Percentiles rank a stretch among this genome's conserved stretches.
These are phyloP conservation scores for Chymomyza caudatula DNA, from an alignment of 2,888 invertebrate genomes.

Conservation along the genomic window DNA sequence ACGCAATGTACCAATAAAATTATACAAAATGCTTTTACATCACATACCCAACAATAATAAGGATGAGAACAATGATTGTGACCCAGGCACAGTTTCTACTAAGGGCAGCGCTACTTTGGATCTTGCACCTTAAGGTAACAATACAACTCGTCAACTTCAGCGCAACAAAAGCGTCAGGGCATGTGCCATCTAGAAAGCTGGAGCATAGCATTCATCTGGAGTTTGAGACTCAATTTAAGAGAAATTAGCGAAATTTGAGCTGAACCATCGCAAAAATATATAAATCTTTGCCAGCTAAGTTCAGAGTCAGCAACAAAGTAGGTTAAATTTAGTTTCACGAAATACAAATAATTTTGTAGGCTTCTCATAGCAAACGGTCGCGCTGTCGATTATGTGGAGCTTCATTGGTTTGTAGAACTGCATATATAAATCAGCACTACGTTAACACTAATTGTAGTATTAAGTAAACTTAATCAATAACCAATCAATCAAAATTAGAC, in stretches of 20 bases:
- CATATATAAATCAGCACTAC: too few species aligned
- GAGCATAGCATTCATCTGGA: slow-evolving; percentile 57
- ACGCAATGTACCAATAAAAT: neutral
- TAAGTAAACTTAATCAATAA: neutral
- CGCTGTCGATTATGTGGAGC: neutral
- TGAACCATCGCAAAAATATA: neutral
- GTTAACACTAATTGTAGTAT: too few species aligned
- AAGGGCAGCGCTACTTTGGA: slow-evolving; percentile 21
- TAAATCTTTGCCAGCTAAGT: neutral
- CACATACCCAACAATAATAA: slow-evolving; percentile 18
- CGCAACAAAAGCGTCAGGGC: neutral
- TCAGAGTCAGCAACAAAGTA: neutral
- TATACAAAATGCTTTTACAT: slow-evolving; percentile 31
- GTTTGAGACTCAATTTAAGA: slow-evolving; percentile 45
- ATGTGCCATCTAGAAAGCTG: slow-evolving; percentile 18
- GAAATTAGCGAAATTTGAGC: slow-evolving; percentile 2
- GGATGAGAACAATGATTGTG: slow-evolving; percentile 46
- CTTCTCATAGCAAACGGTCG: too few species aligned
- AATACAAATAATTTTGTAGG: neutral
- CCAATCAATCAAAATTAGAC: neutral
- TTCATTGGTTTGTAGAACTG: slow-evolving; percentile 16
- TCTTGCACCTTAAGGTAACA: slow-evolving; percentile 35
- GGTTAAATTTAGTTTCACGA: neutral
- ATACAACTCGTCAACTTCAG: slow-evolving; percentile 10
- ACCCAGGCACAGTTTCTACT: slow-evolving; percentile 5